These are phyloP conservation scores for Corythornis madagascariensis DNA, from an alignment of 2,113 vertebrate genomes.

Conservation along the genomic window DNA sequence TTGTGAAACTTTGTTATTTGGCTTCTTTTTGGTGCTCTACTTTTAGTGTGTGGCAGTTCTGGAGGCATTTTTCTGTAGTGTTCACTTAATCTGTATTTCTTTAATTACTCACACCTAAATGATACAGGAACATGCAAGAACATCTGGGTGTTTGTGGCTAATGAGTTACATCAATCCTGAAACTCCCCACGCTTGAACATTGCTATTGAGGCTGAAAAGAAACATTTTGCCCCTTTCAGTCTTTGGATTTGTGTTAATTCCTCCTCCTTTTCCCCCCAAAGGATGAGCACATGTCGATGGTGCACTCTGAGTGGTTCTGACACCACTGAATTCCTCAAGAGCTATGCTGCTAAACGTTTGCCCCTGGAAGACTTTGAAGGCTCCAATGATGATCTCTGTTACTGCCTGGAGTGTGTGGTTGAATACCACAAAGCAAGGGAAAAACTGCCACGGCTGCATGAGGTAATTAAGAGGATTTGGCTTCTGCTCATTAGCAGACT, in stretches of 20 bases:
- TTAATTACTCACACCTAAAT: background rate
- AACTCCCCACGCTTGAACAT: background rate
- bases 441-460: constrained; percentile 68
- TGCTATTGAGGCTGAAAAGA: background rate
- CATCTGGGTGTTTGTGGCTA: accelerated
- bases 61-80: background rate
- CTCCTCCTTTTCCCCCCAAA: background rate
- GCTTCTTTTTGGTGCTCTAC: background rate
- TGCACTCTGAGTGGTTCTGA: constrained; percentile 73
- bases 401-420: constrained; percentile 85
- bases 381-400: constrained; percentile 80
- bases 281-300: constrained; percentile 88
- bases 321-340: constrained; percentile 62
- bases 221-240: background rate
- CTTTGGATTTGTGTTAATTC: background rate
- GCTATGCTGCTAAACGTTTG: constrained; percentile 65
- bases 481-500: no score
- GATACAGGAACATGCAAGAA: background rate
- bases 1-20: background rate
- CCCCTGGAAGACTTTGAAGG: constrained; percentile 63
- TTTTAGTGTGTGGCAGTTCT: background rate
- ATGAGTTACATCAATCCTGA: background rate
- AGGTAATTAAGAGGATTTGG: constrained; percentile 68
- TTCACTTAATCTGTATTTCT: background rate
- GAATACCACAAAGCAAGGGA: constrained; percentile 84